Conservation (phyloP, 2,797 vertebrate species). For the Takifugu rubripes region DNA sequence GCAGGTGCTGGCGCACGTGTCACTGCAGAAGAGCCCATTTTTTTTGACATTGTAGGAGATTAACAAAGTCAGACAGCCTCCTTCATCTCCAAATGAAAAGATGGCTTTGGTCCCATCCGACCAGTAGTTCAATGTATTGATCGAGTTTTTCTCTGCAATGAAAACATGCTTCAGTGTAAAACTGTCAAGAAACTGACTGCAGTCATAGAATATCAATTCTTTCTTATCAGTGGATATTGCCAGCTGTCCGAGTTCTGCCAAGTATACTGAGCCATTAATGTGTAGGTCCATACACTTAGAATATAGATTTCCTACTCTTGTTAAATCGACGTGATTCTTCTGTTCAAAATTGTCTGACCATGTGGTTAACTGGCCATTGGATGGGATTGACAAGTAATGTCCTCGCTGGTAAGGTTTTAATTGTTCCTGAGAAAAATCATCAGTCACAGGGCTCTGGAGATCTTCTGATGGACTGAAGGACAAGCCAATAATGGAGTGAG, state of each 20-base stretch:
- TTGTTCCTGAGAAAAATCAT: neutral
- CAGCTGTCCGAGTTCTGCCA: neutral
- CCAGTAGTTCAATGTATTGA: slow-evolving; percentile 4
- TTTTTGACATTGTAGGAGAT: neutral
- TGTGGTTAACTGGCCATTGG: neutral
- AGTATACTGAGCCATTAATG: neutral
- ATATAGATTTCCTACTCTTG: neutral
- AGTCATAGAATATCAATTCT: neutral
- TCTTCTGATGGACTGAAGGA: neutral
- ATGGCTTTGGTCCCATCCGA: neutral
- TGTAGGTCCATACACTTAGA: neutral
- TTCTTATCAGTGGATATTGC: neutral
- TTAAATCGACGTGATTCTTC: neutral
- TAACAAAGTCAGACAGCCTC: neutral
- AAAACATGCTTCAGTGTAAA: neutral
- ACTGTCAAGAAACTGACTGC: no score
- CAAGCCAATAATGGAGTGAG: neutral
- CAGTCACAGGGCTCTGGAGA: no score
- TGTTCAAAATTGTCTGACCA: neutral
- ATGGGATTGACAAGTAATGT: neutral
- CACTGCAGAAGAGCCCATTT: neutral
- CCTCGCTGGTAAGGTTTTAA: neutral
- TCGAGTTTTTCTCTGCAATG: neutral
- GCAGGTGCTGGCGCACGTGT: neutral
- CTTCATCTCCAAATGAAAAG: neutral